Percentiles rank a stretch among this genome's conserved stretches.
Conservation (phyloP, 2,113 vertebrate species). For the Gymnocephalus cernua region DNA sequence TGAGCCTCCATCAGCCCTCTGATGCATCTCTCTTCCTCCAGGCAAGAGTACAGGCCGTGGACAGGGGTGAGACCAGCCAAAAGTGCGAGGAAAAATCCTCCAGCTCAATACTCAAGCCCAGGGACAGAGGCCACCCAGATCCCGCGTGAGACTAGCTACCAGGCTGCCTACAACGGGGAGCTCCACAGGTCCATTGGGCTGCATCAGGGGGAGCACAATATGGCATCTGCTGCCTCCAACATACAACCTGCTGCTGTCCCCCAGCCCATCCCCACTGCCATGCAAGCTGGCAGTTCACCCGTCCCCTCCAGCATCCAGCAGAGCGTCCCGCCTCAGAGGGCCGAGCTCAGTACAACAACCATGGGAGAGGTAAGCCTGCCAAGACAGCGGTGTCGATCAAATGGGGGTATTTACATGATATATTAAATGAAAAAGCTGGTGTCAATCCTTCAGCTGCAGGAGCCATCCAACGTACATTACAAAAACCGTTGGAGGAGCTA, state of each 20-base stretch:
- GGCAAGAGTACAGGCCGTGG: conserved; percentile 93
- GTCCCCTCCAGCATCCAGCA: conserved; percentile 55
- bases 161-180: conserved; percentile 86
- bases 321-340: conserved; percentile 57
- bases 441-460: neutral
- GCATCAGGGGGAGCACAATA: conserved; percentile 52
- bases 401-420: neutral
- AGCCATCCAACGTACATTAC: neutral
- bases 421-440: neutral
- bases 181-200: conserved; percentile 63
- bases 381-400: neutral
- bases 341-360: conserved; percentile 45
- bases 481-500: neutral
- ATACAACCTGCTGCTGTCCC: conserved; percentile 44
- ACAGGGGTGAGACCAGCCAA: conserved; percentile 88
- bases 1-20: conserved; percentile 1
- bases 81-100: conserved; percentile 85
- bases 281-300: conserved; percentile 33
- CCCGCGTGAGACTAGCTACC: conserved; percentile 88
- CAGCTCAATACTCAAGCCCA: conserved; percentile 80
- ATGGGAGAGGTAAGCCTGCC: conserved; percentile 75
- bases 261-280: conserved; percentile 34
- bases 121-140: conserved; percentile 72
- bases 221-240: conserved; percentile 47
- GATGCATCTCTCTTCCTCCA: conserved; percentile 62